These are phyloP conservation scores for Zaprionus kolodkinae DNA, from an alignment of 1,140 invertebrate species.

Conservation along the genomic window DNA sequence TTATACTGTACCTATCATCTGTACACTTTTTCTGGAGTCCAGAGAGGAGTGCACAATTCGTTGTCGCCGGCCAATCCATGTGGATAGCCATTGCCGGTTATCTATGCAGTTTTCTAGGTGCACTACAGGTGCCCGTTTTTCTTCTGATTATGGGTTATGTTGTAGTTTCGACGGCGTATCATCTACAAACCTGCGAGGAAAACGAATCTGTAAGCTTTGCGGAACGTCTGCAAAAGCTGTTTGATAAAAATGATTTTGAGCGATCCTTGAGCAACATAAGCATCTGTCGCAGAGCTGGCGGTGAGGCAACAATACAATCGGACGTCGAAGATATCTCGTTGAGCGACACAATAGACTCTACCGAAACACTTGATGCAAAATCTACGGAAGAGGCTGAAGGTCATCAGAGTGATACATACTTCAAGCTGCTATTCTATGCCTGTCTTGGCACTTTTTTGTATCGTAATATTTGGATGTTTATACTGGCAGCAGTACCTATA, in stretches of 20 bases:
- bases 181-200: slow-evolving; percentile 77
- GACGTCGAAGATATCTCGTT: slow-evolving; percentile 77
- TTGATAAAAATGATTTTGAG: slow-evolving; percentile 72
- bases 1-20: slow-evolving; percentile 85
- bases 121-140: slow-evolving; percentile 86
- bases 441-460: slow-evolving; percentile 79
- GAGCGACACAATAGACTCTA: slow-evolving; percentile 74
- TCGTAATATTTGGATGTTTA: slow-evolving; percentile 81
- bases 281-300: slow-evolving; percentile 45
- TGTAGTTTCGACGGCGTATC: slow-evolving; percentile 86
- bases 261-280: slow-evolving; percentile 67
- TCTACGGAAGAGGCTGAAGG: slow-evolving; percentile 16
- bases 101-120: slow-evolving; percentile 86
- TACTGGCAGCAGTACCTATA: slow-evolving; percentile 76
- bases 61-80: slow-evolving; percentile 85
- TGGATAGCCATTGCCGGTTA: slow-evolving; percentile 87
- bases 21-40: slow-evolving; percentile 86
- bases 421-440: slow-evolving; percentile 80
- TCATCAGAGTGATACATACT: slow-evolving; percentile 72
- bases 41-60: slow-evolving; percentile 85
- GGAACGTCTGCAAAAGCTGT: slow-evolving; percentile 65
- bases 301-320: slow-evolving; percentile 55
- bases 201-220: slow-evolving; percentile 49
- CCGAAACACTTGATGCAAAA: slow-evolving; percentile 63
- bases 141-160: slow-evolving; percentile 80